Evolutionary conservation across 1,140 invertebrate species (phyloP).

Genomic region (Zaprionus taronus): DNA sequence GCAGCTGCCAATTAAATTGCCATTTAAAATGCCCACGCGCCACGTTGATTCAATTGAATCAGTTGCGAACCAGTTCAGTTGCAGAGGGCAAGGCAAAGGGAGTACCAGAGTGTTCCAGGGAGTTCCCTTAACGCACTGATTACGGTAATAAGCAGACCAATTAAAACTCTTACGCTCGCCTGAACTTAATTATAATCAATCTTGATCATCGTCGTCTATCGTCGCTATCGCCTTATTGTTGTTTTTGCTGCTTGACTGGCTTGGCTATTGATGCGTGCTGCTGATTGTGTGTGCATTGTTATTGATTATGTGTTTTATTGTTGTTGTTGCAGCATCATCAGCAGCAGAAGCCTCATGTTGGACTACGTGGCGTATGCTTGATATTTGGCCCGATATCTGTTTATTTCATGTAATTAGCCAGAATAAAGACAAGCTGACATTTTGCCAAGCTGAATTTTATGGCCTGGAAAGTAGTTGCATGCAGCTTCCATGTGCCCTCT

Average conservation of each 20-base stretch:
- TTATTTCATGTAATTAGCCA: conserved; percentile 61
- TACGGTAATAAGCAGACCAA: conserved; percentile 69
- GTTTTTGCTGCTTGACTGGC: conserved; percentile 19
- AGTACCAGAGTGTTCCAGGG: not conserved
- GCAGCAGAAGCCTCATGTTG: not conserved
- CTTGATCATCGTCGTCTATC: conserved; percentile 29
- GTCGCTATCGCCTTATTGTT: conserved; percentile 20
- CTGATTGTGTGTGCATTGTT: conserved; percentile 56
- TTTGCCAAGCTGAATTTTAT: conserved; percentile 43
- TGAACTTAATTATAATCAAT: conserved; percentile 65
- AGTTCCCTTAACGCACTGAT: conserved; percentile 53
- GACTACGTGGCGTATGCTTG: conserved; percentile 56
- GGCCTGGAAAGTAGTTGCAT: conserved; percentile 30
- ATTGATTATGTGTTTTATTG: conserved; percentile 9
- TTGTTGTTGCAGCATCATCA: not conserved
- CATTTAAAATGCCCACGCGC: conserved; percentile 62
- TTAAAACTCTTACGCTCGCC: conserved; percentile 75
- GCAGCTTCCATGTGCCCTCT: conserved; percentile 24
- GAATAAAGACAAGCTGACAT: conserved; percentile 25
- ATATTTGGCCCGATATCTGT: conserved; percentile 22
- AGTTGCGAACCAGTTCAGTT: conserved; percentile 42
- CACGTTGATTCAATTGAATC: conserved; percentile 58
- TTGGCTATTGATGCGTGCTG: conserved; percentile 47
- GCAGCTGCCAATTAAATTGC: conserved; percentile 74
- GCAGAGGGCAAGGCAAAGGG: not conserved